A percentile compares a stretch with the other conserved stretches of the same genome.
Conservation (phyloP, 2,888 invertebrate species). For the Xestobium rufovillosum region DNA sequence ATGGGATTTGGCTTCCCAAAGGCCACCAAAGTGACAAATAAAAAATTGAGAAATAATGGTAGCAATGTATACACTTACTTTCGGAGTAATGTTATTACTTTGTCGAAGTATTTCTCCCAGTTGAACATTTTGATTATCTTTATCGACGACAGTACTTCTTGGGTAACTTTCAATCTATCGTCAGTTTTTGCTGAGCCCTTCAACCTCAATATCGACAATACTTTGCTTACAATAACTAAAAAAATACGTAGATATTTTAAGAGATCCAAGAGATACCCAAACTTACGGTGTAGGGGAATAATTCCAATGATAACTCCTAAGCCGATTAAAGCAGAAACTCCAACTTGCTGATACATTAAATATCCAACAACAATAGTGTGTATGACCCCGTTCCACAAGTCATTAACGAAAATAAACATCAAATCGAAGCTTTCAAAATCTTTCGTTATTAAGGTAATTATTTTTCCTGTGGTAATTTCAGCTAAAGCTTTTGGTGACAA, state of each 20-base stretch:
- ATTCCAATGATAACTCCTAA: conserved; percentile 45
- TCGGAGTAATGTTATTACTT: no score
- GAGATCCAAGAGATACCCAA: no score
- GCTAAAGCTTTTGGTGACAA: conserved; percentile 76
- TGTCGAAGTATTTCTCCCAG: conserved; percentile 49
- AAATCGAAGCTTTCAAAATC: conserved; percentile 83
- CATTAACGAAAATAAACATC: conserved; percentile 69
- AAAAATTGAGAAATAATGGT: no score
- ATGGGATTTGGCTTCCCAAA: no score
- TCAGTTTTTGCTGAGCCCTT: background rate
- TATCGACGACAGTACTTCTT: background rate
- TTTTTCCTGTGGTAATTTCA: conserved; percentile 66
- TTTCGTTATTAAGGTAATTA: conserved; percentile 58
- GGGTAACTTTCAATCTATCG: background rate
- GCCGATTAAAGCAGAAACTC: conserved; percentile 48
- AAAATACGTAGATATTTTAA: conserved; percentile 3
- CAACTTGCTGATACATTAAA: conserved; percentile 55
- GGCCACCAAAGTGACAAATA: no score
- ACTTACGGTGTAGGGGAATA: conserved; percentile 44
- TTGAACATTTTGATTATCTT: background rate
- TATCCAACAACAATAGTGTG: conserved; percentile 65
- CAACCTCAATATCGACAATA: background rate
- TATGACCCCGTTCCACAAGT: conserved; percentile 72
- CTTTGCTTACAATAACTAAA: background rate
- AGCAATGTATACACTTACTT: no score